Conservation (phyloP, 30 jellyfish, hydroid and myxozoan genomes). For the Turritopsis rubra region DNA sequence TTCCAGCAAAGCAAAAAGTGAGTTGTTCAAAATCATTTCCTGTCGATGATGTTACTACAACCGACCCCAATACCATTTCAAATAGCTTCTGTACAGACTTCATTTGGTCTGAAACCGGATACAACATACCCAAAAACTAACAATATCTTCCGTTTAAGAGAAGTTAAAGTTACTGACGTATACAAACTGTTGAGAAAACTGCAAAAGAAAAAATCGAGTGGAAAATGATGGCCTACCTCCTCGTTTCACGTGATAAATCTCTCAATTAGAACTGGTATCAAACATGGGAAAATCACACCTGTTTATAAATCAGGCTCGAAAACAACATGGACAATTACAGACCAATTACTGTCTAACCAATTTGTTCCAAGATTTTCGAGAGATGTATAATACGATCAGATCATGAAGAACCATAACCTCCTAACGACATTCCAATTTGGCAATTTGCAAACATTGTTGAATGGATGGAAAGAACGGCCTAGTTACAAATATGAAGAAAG, state of each 20-base stretch:
- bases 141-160: no score
- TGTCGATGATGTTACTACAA: not conserved
- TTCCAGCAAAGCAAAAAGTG: not conserved
- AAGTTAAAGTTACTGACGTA: no score
- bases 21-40: not conserved
- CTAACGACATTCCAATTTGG: slow-evolving; percentile 45
- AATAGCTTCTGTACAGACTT: no score
- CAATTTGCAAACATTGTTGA: not conserved
- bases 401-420: slow-evolving; percentile 26
- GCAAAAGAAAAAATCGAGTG: no score
- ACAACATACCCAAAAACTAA: no score
- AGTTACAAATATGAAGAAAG: slow-evolving; percentile 6
- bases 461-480: slow-evolving; percentile 5
- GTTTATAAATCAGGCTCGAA: not conserved
- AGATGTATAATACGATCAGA: slow-evolving; percentile 28
- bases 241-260: no score
- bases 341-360: slow-evolving; percentile 50
- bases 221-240: no score
- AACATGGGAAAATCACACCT: not conserved
- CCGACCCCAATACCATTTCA: not conserved
- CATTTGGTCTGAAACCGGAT: no score
- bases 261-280: no score
- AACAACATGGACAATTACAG: slow-evolving; percentile 39
- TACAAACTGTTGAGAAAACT: no score
- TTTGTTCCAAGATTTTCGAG: slow-evolving; percentile 34